Base-by-base conservation (phyloP, 2,113 vertebrate genomes). In the Mustela nigripes region DNA sequence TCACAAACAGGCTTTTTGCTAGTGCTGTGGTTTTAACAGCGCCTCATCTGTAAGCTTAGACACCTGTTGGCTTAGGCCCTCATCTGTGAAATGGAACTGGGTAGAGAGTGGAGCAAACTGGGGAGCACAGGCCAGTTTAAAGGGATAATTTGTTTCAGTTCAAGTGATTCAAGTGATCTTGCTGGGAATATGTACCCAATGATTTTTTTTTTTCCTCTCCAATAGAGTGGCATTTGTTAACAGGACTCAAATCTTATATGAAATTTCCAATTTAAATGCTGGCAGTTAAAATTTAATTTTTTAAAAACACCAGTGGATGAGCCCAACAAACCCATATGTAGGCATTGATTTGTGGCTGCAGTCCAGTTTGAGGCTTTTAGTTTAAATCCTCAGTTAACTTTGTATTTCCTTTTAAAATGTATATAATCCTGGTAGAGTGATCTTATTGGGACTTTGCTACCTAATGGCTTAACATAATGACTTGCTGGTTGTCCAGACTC, bases 241-340 rank as follows among this genome's bases (percentile, higher is more conserved):
- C 14, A 94, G 28, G 18, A 88, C 63, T 79, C 28, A 87, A 86
- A 83, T 86, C 91, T 92, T 95, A 73, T 36, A 14, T n/a, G 31
- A 90, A 73, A 82, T 89, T 69, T 95, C 15, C 50, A 86, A 48
- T 58, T 94, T 74, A 92, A 96, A 5, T 89, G 18, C 65, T 94
- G 45, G 22, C 18, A 93, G 69, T 95, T 97, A 96, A 95, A 96
- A 84, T 92, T 76, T 89, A 86, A 96, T 22, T 62, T 65, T 81
- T 69, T 63, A 69, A n/a, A 82, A 91, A 81, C 22, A 50, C 2
- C 36, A 24, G 39, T 58, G 36, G 76, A 62, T 19, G 12, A 22
- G 24, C 56, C 14, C 16, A 95, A 84, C 36, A 89, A 58, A 91
- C 4, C 62, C 58, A 11, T 73, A 45, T 73, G 14, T 82, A 53